phyloP scores from a whole-genome alignment of 2,113 vertebrate genomes.

The Cyanoramphus novaezelandiae region DNA sequence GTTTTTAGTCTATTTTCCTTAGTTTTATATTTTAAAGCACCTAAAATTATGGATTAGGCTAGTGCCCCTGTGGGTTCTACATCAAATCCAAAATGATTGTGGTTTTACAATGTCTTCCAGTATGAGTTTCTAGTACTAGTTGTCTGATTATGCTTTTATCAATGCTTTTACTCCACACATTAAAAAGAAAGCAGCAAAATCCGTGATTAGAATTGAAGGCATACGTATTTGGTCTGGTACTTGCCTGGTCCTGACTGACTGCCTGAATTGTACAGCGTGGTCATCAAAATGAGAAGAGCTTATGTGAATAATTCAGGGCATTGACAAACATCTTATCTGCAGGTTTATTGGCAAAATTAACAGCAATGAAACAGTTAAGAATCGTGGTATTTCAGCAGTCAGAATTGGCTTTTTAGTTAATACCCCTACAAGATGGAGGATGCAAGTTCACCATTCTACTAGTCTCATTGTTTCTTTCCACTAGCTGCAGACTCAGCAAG shows the following conservation, averaged over 20 bases:
- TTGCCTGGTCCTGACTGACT: background rate
- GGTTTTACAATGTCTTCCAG: background rate
- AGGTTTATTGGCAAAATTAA: background rate
- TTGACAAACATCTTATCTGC: background rate
- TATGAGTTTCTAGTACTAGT: background rate
- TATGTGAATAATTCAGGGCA: background rate
- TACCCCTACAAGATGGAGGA: background rate
- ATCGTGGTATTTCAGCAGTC: background rate
- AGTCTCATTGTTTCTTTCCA: constrained; percentile 20
- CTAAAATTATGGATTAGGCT: background rate
- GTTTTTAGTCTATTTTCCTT: background rate
- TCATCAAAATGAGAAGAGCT: background rate
- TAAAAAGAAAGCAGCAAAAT: background rate
- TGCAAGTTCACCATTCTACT: background rate
- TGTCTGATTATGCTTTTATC: background rate
- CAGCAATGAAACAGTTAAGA: constrained; percentile 17
- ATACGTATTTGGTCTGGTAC: background rate
- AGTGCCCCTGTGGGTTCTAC: background rate
- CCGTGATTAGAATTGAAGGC: background rate
- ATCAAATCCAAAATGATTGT: background rate
- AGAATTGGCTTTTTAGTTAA: constrained; percentile 13
- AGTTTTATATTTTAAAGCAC: background rate
- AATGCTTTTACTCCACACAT: background rate
- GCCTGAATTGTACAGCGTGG: background rate
- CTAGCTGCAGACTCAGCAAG: constrained; percentile 42